Conservation (phyloP, 2,113 vertebrate species). For the Grallaria varia region DNA sequence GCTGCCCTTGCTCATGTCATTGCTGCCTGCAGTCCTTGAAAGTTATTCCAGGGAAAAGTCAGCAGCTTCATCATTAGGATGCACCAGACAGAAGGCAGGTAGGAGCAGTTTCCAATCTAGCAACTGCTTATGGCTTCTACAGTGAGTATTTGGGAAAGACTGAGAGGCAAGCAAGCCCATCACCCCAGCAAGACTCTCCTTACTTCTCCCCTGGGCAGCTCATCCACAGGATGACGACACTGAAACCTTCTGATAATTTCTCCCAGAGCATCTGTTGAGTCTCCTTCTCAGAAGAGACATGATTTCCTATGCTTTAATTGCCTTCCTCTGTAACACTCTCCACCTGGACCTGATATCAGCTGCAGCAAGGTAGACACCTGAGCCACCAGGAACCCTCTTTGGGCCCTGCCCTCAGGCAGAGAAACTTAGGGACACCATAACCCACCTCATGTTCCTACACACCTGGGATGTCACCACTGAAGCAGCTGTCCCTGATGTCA, state of each 20-base stretch:
- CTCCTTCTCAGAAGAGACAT: not conserved
- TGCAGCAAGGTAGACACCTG: not conserved
- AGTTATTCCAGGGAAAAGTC: not conserved
- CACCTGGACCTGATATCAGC: not conserved
- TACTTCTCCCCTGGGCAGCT: not conserved
- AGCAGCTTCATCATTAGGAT: not conserved
- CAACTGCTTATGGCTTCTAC: not conserved
- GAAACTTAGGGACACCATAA: not conserved
- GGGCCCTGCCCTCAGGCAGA: not conserved
- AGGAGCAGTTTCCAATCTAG: not conserved
- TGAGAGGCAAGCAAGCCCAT: not conserved
- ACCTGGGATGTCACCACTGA: not conserved
- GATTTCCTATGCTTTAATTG: not conserved
- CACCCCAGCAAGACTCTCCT: not conserved
- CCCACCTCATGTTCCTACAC: not conserved
- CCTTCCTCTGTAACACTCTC: not conserved
- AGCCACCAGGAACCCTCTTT: not conserved
- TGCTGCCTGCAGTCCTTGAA: not conserved
- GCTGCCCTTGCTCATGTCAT: not conserved
- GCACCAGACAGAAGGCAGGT: not conserved
- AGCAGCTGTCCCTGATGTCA: not conserved
- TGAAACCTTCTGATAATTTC: accelerated
- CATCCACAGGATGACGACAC: accelerated
- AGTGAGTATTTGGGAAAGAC: not conserved
- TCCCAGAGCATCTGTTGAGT: not conserved